Evolutionary conservation across 1,140 invertebrate species (phyloP), one percentile per base, ranked within the genome.

Genomic region (Ylistrum balloti): DNA sequence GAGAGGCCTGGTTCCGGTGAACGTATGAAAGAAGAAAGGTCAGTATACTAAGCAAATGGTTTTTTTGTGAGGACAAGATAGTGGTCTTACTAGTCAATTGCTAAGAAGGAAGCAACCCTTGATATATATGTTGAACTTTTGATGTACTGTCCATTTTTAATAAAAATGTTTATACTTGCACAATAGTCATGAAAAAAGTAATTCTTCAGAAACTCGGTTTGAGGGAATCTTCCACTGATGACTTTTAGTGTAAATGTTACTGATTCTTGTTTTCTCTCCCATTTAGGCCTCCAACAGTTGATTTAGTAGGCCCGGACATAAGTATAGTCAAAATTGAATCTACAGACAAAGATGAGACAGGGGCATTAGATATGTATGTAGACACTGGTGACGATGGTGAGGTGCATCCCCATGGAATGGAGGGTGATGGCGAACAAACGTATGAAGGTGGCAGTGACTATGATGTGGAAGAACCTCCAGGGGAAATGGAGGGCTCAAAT

Each of bases 291-390:
- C 56, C 56, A 5, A n/a, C 15, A 74, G 56, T 28, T 5, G 56
- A 74, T 74, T 74, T 74, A 74, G n/a, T 74, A 9, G 56, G 56
- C n/a, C 56, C 56, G 9, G 56, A 74, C 56, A 74, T 74, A 2
- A 74, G 56, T 11, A 74, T 74, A 74, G 56, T 74, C n/a, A 74
- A 74, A n/a, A 74, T 74, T 28, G 56, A 74, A n/a, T 74, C 56
- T 9, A 74, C 56, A n/a, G 56, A 74, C n/a, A 74, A 74, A 17
- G 56, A 74, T 28, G 56, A 74, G n/a, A 74, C 56, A 11, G 56
- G 56, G n/a, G 56, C n/a, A 74, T 74, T 74, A 74, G 56, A 74
- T 28, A 74, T 74, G 56, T 74, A 74, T 28, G 56, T 74, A 28
- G 56, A 74, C 56, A 74, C 56, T 74, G 56, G 56, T 0, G 56